Base-by-base conservation (phyloP, 2,797 vertebrate genomes). In the Ibycter americanus region DNA sequence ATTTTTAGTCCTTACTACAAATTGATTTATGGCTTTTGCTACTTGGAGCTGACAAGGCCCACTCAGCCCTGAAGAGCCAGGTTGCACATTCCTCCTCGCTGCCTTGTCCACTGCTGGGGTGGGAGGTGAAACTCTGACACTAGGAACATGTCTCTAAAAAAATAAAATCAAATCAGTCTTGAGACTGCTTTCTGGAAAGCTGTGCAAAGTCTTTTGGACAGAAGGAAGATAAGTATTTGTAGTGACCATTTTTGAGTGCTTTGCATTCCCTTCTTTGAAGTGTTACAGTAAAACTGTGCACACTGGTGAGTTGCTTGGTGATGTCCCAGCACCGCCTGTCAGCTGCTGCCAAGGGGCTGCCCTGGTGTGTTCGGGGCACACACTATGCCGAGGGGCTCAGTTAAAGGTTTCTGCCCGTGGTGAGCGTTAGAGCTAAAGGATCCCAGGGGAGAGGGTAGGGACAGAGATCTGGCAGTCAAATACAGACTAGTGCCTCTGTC, bases 11-110 rank as follows among this genome's bases (percentile, higher is more conserved):
- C 47, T 83, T 59, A 21, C 61, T 36, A 22, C 56, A 65, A 34
- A 96, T 90, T 63, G 96, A 95, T 90, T 73, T 76, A 21, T 93
- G 61, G 36, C 13, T 78, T 63, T 90, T 86, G n/a, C 38, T 72
- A n/a, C 56, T 63, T 10, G 76, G 87, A 87, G 63, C 81, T 62
- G 46, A 15, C 32, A 54, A 71, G 27, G 11, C 36, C 20, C 6
- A 1, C 49, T 0, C 2, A 52, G 62, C 32, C 27, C 82, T 18
- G 49, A 11, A 5, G 11, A 70, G 31, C 17, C 16, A 8, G 29
- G 67, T 4, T 42, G 27, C 7, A 7, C 1, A 2, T 2, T 38
- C 2, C 54, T 49, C 29, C 72, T 70, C 1, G 0, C 55, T 31
- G 79, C 72, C 22, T 6, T 2, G 6, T 4, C 10, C 2, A 0